Base-by-base conservation (phyloP, 2,888 invertebrate genomes). In the Cantharis nigra region DNA sequence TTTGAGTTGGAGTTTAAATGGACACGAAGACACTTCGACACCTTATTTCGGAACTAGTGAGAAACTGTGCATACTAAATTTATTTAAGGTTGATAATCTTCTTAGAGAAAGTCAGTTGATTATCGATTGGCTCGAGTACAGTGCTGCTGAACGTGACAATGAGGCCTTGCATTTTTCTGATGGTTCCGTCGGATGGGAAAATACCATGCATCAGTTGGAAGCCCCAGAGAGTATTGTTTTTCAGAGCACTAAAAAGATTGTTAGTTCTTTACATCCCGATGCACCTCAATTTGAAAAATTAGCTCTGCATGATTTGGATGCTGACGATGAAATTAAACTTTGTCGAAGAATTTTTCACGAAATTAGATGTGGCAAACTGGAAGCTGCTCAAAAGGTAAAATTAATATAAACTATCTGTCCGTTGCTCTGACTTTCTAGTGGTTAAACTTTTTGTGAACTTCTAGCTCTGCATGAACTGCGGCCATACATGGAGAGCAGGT, bases 401-500 rank as follows among this genome's bases (percentile, higher is more conserved):
- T 28, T 7, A 28, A 9, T 28, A 9, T 28, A 28, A 7, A 18
- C 26, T 28, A 28, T 9, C 26, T n/a, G n/a, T n/a, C n/a, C n/a
- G n/a, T n/a, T n/a, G n/a, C n/a, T n/a, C n/a, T n/a, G n/a, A n/a
- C 16, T 16, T 16, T 16, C 16, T 16, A 16, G 16, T 16, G 16
- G 16, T 16, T 20, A 20, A 20, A 20, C 3, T 20, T 20, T 20
- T 70, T 10, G 5, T 18, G 7, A 18, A 62, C 14, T 82, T 83
- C n/a, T 76, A 87, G 78, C 87, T 97, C 49, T 97, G 97, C 84
- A 91, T 94, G 65, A 94, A 93, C 85, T 95, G 95, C 84, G 98
- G 98, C 0, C 97, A 98, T 87, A 92, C 95, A 2, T 98, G 98
- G 98, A 90, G 97, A 71, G 97, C 97, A 0, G 97, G 97, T 4